Conservation (phyloP, 1,140 invertebrate genomes). For the Delia radicum region DNA sequence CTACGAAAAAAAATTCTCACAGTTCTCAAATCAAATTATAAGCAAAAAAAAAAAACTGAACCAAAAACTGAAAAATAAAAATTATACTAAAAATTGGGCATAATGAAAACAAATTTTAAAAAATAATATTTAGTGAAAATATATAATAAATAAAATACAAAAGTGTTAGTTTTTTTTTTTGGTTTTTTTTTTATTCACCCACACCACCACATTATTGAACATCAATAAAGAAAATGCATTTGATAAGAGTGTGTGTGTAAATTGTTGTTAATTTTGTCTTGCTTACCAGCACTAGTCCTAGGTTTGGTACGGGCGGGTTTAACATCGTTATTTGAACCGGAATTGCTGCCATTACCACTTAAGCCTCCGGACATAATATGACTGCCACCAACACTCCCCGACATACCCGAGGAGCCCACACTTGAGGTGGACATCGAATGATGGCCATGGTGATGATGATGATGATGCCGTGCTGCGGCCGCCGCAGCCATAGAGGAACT, state of each 20-base stretch:
- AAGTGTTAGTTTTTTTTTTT: neutral
- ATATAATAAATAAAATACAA: constrained; percentile 11
- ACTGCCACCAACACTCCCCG: constrained; percentile 5
- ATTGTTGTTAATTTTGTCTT: constrained; percentile 46
- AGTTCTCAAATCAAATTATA: too few species aligned
- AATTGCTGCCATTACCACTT: constrained; percentile 9
- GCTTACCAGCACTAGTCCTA: constrained; percentile 56
- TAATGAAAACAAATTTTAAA: neutral
- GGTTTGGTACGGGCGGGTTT: constrained; percentile 55
- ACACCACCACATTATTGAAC: constrained; percentile 42
- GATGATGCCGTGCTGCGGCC: constrained; percentile 36
- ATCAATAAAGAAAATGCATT: neutral
- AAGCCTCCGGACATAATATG: neutral
- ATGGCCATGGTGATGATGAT: constrained; percentile 37
- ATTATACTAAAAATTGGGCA: neutral
- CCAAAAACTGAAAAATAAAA: neutral
- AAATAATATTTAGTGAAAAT: neutral
- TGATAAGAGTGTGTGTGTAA: neutral
- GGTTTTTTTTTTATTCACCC: constrained; percentile 44
- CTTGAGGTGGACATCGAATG: neutral
- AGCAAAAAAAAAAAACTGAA: neutral
- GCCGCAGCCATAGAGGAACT: constrained; percentile 35
- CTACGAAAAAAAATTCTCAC: neutral
- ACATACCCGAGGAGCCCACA: neutral
- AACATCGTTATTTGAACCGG: constrained; percentile 35